Conservation (phyloP, 2,797 vertebrate species). For the Zenarchopterus dispar region DNA sequence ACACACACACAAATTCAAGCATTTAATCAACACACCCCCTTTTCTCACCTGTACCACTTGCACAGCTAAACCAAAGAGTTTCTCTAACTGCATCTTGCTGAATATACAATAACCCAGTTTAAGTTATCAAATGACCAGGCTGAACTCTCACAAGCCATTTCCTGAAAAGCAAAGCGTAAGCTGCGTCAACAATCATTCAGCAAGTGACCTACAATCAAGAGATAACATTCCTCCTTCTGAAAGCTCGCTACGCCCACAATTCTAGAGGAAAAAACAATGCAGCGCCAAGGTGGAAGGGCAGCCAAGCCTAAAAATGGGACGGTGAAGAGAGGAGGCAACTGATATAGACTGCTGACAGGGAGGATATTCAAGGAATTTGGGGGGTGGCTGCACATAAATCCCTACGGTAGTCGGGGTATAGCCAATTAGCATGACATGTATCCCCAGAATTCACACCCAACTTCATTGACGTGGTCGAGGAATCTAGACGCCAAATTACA, state of each 20-base stretch:
- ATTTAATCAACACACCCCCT: background rate
- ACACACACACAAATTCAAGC: background rate
- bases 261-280: slow-evolving; percentile 49
- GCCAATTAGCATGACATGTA: slow-evolving; percentile 65
- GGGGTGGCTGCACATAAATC: slow-evolving; percentile 45
- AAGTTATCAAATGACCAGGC: background rate
- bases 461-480: slow-evolving; percentile 50
- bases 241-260: slow-evolving; percentile 21
- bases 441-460: slow-evolving; percentile 69
- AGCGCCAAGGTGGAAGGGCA: slow-evolving; percentile 42
- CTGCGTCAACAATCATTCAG: slow-evolving; percentile 36
- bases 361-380: slow-evolving; percentile 53
- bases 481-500: slow-evolving; percentile 58
- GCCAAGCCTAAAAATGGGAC: slow-evolving; percentile 29
- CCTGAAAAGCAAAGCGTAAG: slow-evolving; percentile 43
- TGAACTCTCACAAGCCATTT: slow-evolving; percentile 18
- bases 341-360: slow-evolving; percentile 37
- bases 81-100: slow-evolving; percentile 6
- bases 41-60: slow-evolving; percentile 27
- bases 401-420: slow-evolving; percentile 37
- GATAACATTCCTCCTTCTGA: slow-evolving; percentile 45
- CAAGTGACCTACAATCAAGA: slow-evolving; percentile 40
- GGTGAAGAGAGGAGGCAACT: slow-evolving; percentile 18
- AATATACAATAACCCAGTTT: background rate
- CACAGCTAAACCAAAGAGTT: slow-evolving; percentile 1